Evolutionary conservation across 2,113 vertebrate genomes (phyloP), one percentile per base, ranked within the genome.

Genomic region (Scomber scombrus): DNA sequence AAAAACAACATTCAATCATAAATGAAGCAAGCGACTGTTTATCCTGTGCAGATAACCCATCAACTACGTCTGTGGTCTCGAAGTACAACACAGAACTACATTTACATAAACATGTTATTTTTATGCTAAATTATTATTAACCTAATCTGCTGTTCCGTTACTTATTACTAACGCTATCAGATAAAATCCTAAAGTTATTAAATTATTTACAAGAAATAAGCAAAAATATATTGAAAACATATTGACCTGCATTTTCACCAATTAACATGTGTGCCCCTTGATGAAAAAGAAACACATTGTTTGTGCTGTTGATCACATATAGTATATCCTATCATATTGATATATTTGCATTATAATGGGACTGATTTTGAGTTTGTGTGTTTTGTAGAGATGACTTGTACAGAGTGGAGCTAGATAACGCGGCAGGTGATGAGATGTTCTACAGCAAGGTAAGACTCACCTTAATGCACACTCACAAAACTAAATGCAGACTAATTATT

Each of bases 341-440:
- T 47, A 31, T 16, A 6, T 67, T 47, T 8, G 3, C 19, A 15
- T 64, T 2, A 19, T 3, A 2, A 43, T 68, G 4, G 34, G 15
- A 46, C 21, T 78, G 14, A 60, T 67, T 21, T 57, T n/a, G 14
- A 71, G 7, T 68, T 19, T 82, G 15, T 80, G 19, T 84, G 29
- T 89, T 58, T 79, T 68, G 0, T 85, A 98, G 97, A 93, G 97
- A 98, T 94, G 95, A 96, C 26, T 90, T 98, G 46, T 98, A 97
- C 91, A 94, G 96, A 8, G 94, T 98, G 57, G 96, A 97, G 81
- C 92, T 98, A 93, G 97, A 98, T 71, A 95, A 96, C 80, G 82
- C 93, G 31, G 87, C 90, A 0, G 90, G 94, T 4, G 85, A 94
- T 1, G 97, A 98, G 91, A 91, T 97, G 94, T 96, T 95, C 31